phyloP scores from a whole-genome alignment of 2,113 vertebrate genomes.

The Eudorcas thomsonii region DNA sequence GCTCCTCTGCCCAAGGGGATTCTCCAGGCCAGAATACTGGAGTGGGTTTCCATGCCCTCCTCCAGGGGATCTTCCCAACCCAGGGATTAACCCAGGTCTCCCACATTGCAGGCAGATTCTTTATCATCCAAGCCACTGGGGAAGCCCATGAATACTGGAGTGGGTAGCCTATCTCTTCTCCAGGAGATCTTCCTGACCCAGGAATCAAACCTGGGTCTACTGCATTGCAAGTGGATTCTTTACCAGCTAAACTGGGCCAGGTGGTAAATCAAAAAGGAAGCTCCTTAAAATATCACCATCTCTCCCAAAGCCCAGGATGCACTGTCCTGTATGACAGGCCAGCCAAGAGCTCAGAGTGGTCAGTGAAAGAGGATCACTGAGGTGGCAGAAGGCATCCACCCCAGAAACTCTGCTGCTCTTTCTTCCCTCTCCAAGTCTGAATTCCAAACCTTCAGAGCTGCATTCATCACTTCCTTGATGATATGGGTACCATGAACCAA shows the following conservation, averaged over 20 bases:
- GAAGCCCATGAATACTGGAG: background rate
- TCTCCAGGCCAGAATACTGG: background rate
- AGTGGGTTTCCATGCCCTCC: background rate
- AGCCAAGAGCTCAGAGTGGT: background rate
- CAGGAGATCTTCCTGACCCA: background rate
- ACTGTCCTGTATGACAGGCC: background rate
- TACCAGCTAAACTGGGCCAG: background rate
- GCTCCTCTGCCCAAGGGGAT: background rate
- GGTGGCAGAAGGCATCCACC: background rate
- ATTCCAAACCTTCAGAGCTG: background rate
- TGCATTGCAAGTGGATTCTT: background rate
- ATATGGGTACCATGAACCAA: background rate
- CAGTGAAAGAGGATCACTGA: background rate
- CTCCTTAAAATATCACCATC: constrained; percentile 2
- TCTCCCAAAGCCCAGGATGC: background rate
- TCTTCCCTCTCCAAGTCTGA: background rate
- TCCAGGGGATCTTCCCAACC: background rate
- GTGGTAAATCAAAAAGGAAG: constrained; percentile 9
- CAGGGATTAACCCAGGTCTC: background rate
- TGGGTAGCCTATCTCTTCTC: background rate
- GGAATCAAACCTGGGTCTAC: background rate
- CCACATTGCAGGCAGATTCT: background rate
- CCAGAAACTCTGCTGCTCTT: background rate
- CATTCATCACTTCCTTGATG: background rate
- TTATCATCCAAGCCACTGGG: background rate